These are phyloP conservation scores for Alligator sinensis DNA, from an alignment of 2,113 vertebrate genomes.

Conservation along the genomic window DNA sequence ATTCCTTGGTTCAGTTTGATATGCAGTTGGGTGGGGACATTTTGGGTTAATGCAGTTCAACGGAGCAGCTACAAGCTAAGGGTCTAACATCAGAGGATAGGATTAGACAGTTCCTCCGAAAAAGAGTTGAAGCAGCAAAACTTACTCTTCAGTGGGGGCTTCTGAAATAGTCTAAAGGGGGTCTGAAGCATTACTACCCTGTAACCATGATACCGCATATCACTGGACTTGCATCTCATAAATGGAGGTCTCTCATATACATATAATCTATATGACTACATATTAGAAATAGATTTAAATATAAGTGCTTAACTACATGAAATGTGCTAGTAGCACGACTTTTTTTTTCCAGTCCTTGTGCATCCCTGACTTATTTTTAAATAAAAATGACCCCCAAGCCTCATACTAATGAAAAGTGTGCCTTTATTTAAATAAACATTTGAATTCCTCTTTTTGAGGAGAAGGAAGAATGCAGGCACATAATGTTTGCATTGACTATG, in stretches of 20 bases:
- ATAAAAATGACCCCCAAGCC: background rate
- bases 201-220: background rate
- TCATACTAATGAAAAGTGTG: background rate
- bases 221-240: rapidly evolving
- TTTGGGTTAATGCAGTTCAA: background rate
- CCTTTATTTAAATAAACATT: background rate
- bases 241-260: no score
- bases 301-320: background rate
- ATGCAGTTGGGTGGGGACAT: background rate
- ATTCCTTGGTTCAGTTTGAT: background rate
- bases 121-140: background rate
- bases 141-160: background rate
- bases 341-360: background rate
- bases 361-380: background rate
- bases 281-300: background rate
- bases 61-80: background rate
- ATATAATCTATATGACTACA: background rate
- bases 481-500: background rate
- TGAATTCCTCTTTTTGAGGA: background rate
- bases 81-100: background rate
- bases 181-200: rapidly evolving
- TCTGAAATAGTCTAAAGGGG: background rate
- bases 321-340: rapidly evolving
- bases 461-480: background rate
- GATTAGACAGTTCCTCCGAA: background rate